Percentiles rank a stretch among this genome's conserved stretches.
These are phyloP conservation scores for Lutraria rhynchaena DNA, from an alignment of 1,140 invertebrate species.

Conservation along the genomic window DNA sequence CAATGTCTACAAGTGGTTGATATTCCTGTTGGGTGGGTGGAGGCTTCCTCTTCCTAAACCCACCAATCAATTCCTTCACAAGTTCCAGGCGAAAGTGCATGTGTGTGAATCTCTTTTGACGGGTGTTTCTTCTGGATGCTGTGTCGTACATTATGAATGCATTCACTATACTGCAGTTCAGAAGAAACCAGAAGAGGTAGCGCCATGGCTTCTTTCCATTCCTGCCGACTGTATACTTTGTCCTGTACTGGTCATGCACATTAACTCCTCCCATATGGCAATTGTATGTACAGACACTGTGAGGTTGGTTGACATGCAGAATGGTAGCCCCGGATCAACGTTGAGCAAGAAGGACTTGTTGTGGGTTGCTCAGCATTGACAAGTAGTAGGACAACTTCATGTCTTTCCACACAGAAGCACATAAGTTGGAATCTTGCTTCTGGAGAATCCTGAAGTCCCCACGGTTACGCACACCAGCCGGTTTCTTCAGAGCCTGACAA, in stretches of 20 bases:
- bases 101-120: neutral
- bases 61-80: neutral
- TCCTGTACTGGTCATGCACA: constrained; percentile 10
- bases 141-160: neutral
- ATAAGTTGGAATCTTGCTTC: constrained; percentile 2
- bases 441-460: constrained; percentile 1
- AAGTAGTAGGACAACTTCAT: neutral
- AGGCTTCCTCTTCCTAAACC: neutral
- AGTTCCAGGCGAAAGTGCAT: constrained; percentile 21
- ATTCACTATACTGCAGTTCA: constrained; percentile 32
- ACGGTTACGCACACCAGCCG: neutral
- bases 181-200: constrained; percentile 23
- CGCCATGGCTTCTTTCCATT: neutral
- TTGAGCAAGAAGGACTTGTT: neutral
- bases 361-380: neutral
- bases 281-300: constrained; percentile 17
- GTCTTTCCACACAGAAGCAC: constrained; percentile 13
- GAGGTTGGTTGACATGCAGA: neutral
- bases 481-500: constrained; percentile 2
- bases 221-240: neutral
- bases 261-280: constrained; percentile 12
- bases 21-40: neutral
- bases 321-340: neutral
- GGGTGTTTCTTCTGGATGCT: neutral
- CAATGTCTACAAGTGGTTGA: neutral